Evolutionary conservation across 2,113 vertebrate genomes (phyloP).

Genomic region (Gobius niger): DNA sequence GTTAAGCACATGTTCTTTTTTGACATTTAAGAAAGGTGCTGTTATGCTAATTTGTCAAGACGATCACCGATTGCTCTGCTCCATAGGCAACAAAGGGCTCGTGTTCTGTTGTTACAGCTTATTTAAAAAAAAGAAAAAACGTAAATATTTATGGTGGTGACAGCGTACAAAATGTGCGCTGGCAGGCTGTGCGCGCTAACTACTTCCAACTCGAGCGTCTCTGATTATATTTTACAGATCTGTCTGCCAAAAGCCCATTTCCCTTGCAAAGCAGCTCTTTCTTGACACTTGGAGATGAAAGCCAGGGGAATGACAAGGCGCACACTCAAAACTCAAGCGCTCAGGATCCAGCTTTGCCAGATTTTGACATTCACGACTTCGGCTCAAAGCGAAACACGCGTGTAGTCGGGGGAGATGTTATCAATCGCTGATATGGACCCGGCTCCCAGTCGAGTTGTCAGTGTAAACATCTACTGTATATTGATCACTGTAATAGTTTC

Average conservation of each 20-base stretch:
- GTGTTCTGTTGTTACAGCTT: constrained; percentile 12
- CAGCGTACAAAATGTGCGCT: constrained; percentile 55
- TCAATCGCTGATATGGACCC: not conserved
- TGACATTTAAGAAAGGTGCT: not conserved
- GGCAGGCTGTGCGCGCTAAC: constrained; percentile 60
- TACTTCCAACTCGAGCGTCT: constrained; percentile 56
- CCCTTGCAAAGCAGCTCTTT: constrained; percentile 73
- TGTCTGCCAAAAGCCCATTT: constrained; percentile 69
- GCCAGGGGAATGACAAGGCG: constrained; percentile 63
- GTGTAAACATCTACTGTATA: not conserved
- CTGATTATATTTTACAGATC: constrained; percentile 73
- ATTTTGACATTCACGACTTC: constrained; percentile 60
- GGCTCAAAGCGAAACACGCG: constrained; percentile 43
- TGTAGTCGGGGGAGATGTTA: constrained; percentile 9
- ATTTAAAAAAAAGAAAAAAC: constrained; percentile 32
- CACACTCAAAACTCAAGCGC: constrained; percentile 62
- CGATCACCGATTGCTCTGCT: not conserved
- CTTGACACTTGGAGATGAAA: constrained; percentile 68
- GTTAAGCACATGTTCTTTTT: not conserved
- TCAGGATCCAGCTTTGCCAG: constrained; percentile 53
- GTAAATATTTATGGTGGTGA: constrained; percentile 63
- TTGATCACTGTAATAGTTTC: not conserved
- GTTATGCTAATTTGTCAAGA: constrained; percentile 1
- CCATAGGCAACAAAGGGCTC: constrained; percentile 12
- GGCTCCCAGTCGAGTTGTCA: not conserved